These are phyloP conservation scores for Eristalis intricaria DNA, from an alignment of 2,888 invertebrate species.

Conservation along the genomic window DNA sequence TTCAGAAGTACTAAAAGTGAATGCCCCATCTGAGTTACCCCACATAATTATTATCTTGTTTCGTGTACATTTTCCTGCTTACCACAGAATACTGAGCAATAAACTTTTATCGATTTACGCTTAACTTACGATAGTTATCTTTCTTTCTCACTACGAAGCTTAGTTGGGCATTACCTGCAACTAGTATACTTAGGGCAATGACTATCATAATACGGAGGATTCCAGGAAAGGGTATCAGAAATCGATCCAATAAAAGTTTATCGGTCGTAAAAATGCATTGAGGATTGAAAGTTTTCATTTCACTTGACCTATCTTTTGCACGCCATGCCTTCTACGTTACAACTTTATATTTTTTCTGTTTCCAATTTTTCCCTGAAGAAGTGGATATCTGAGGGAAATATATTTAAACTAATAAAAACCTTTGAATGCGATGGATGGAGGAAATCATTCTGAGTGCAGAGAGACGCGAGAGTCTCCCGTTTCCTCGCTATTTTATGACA, in stretches of 20 bases:
- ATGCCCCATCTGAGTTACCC: neutral
- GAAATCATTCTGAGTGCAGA: slow-evolving; percentile 9
- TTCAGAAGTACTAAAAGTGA: neutral
- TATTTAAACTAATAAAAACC: slow-evolving; percentile 14
- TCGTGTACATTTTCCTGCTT: slow-evolving; percentile 7
- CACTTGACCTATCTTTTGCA: slow-evolving; percentile 20
- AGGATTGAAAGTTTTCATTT: slow-evolving; percentile 30
- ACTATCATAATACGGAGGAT: slow-evolving; percentile 8
- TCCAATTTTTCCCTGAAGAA: too few relatives aligned
- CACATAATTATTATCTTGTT: neutral
- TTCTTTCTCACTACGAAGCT: neutral
- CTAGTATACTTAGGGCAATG: neutral
- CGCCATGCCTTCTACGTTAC: neutral
- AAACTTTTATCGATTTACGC: slow-evolving; percentile 8
- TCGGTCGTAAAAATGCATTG: slow-evolving; percentile 30
- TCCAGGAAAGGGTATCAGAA: slow-evolving; percentile 25
- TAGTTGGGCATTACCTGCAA: neutral
- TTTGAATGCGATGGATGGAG: slow-evolving; percentile 9
- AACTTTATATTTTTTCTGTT: too few relatives aligned
- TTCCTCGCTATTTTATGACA: neutral
- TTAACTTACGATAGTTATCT: slow-evolving; percentile 5
- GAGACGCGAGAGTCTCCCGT: too few relatives aligned
- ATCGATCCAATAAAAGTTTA: slow-evolving; percentile 42
- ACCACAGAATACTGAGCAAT: neutral
- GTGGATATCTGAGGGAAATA: neutral